Conservation (phyloP, 23 tunicate genomes). For the Phallusia fumigata region DNA sequence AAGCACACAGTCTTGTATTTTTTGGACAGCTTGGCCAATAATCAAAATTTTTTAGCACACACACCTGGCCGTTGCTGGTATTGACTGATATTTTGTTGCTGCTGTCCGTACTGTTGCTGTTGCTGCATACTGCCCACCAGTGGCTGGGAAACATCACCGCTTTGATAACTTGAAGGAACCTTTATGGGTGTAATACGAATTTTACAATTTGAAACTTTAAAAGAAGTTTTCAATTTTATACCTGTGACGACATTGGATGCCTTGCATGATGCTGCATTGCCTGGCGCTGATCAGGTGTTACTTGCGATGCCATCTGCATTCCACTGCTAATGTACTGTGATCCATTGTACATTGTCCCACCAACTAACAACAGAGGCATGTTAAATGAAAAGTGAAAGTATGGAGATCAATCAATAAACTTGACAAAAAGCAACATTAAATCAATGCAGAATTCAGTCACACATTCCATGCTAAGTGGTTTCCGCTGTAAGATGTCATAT, state of each 20-base stretch:
- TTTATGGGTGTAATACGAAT: neutral
- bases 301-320: neutral
- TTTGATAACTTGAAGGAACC: conserved; percentile 15
- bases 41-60: neutral
- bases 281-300: conserved; percentile 29
- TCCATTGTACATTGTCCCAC: conserved; percentile 50
- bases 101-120: conserved; percentile 32
- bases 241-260: conserved; percentile 8
- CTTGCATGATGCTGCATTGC: conserved; percentile 34
- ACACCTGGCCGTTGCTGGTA: conserved; percentile 25
- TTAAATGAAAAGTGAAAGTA: neutral
- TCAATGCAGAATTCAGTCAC: neutral
- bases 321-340: conserved; percentile 36
- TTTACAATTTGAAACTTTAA: neutral
- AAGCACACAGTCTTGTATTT: too few species aligned
- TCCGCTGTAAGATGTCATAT: neutral
- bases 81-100: conserved; percentile 3
- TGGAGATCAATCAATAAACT: neutral
- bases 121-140: conserved; percentile 17
- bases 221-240: neutral
- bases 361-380: neutral
- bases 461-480: neutral
- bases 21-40: too few species aligned
- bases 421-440: conserved; percentile 4
- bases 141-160: conserved; percentile 12